Conservation (phyloP, 30 jellyfish, hydroid and myxozoan species). For the Aurelia aurita region DNA sequence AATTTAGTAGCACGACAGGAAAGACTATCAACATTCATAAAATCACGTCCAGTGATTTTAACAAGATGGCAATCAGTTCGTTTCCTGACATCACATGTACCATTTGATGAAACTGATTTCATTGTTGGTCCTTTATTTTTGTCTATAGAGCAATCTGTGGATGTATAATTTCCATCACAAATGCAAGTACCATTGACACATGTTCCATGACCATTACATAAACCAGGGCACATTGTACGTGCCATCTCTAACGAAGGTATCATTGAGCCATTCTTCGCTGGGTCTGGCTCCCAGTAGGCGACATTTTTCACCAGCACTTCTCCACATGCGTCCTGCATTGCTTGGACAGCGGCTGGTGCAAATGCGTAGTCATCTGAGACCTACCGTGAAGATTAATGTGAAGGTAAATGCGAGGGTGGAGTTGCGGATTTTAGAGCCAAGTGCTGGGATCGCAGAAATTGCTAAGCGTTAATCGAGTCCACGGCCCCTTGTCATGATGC, state of each 20-base stretch:
- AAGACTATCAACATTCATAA: constrained; percentile 58
- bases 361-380: constrained; percentile 42
- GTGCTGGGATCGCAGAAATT: too few relatives aligned
- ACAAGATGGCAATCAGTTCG: constrained; percentile 67
- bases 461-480: too few relatives aligned
- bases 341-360: constrained; percentile 50
- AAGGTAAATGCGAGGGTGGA: too few relatives aligned
- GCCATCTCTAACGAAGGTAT: constrained; percentile 60
- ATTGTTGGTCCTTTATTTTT: constrained; percentile 48
- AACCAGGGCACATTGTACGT: constrained; percentile 65
- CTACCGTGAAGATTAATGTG: not conserved
- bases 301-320: constrained; percentile 24
- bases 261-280: constrained; percentile 46
- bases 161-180: constrained; percentile 48
- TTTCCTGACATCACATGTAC: constrained; percentile 77
- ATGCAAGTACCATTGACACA: constrained; percentile 58
- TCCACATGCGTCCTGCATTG: constrained; percentile 71
- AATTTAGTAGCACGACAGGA: constrained; percentile 24
- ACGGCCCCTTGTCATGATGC: too few relatives aligned
- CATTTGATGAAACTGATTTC: constrained; percentile 42
- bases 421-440: too few relatives aligned
- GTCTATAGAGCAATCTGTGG: constrained; percentile 65
- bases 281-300: constrained; percentile 57
- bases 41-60: constrained; percentile 74
- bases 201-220: constrained; percentile 72